phyloP scores from a whole-genome alignment of 2,113 vertebrate species.

The Platichthys flesus region DNA sequence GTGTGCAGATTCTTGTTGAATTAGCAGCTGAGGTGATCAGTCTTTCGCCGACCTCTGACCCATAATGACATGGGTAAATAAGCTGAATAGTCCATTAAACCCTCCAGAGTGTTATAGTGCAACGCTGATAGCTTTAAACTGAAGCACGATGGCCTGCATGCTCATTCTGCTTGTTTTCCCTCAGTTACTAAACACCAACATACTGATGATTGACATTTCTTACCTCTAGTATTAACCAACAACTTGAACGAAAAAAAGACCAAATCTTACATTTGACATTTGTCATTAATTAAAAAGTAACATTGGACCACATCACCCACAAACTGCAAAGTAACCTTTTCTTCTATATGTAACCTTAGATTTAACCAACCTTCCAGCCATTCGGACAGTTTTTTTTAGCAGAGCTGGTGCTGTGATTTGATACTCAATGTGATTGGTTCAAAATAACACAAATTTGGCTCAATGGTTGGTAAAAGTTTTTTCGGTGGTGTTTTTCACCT shows the following conservation, averaged over 20 bases:
- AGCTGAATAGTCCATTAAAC: conserved; percentile 6
- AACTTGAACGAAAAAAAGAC: not conserved
- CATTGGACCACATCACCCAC: no score
- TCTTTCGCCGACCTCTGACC: conserved; percentile 14
- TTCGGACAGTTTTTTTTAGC: not conserved
- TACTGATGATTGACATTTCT: not conserved
- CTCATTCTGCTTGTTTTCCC: not conserved
- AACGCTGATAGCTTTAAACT: conserved; percentile 1
- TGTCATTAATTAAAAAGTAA: not conserved
- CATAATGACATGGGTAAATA: conserved; percentile 4
- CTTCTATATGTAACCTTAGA: not conserved
- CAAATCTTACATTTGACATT: not conserved
- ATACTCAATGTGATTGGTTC: no score
- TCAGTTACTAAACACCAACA: not conserved
- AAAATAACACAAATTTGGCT: no score
- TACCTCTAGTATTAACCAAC: not conserved
- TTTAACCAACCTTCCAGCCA: not conserved
- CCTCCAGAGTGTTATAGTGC: conserved; percentile 4
- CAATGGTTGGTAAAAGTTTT: no score
- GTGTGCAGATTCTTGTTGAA: not conserved
- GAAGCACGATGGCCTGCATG: not conserved
- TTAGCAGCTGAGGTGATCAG: not conserved
- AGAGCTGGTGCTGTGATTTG: not conserved
- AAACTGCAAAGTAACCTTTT: not conserved
- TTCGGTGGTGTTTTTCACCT: no score